Percentiles rank a stretch among this genome's conserved stretches.
Evolutionary conservation across 1,140 invertebrate species (phyloP).

Genomic region (Pogonognathellus flavescens): DNA sequence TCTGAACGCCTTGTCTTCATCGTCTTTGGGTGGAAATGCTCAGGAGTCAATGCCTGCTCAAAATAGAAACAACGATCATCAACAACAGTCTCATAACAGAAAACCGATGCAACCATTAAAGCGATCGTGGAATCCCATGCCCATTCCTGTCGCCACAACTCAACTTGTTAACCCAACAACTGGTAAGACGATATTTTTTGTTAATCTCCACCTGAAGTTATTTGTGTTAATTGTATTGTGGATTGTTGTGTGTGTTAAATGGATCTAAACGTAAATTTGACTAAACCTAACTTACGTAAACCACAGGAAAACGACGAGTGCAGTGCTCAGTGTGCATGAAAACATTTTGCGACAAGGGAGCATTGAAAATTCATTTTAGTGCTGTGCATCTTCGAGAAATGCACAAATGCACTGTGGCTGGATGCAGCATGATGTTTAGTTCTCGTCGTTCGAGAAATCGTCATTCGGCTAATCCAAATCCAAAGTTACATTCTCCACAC

Average conservation of each 20-base stretch:
- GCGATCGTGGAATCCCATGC: conserved; percentile 53
- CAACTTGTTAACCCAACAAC: conserved; percentile 84
- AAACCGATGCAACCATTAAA: conserved; percentile 13
- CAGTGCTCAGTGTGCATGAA: conserved; percentile 98
- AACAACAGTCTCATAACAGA: neutral
- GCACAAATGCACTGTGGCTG: conserved; percentile 98
- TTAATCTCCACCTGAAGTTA: neutral
- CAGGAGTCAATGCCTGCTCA: neutral
- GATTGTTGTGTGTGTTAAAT: too few relatives aligned
- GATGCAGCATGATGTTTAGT: conserved; percentile 99
- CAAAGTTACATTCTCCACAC: conserved; percentile 97
- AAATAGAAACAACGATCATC: conserved; percentile 1
- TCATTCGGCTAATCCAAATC: conserved; percentile 98
- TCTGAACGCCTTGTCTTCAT: neutral
- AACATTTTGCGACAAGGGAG: conserved; percentile 99
- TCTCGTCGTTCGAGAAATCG: conserved; percentile 90
- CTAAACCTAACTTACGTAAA: too few relatives aligned
- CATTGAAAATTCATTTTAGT: conserved; percentile 99
- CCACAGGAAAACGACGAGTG: conserved; percentile 95
- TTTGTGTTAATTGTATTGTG: too few relatives aligned
- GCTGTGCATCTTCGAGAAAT: conserved; percentile 98
- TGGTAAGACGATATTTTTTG: conserved; percentile 70
- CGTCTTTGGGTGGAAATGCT: neutral
- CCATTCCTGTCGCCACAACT: conserved; percentile 23
- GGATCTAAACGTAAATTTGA: too few relatives aligned